These are phyloP conservation scores for Hydrolagus affinis DNA, from an alignment of 2,113 vertebrate species.

Conservation along the genomic window DNA sequence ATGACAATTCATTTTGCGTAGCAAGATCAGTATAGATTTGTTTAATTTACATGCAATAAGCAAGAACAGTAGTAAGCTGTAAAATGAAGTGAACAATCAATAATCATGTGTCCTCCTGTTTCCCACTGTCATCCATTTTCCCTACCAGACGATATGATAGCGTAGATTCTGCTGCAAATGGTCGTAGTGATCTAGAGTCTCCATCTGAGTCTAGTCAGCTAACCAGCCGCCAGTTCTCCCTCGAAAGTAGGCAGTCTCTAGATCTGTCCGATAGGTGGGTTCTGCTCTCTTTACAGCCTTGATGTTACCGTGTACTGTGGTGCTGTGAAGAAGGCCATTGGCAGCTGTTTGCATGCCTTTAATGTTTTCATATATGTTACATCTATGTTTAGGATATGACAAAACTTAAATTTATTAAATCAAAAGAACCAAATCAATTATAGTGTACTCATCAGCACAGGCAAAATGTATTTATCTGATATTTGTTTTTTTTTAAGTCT, in stretches of 20 bases:
- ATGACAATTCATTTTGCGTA: neutral
- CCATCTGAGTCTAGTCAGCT: conserved; percentile 46
- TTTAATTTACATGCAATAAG: neutral
- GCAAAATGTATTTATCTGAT: neutral
- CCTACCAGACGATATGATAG: conserved; percentile 40
- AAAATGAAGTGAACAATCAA: conserved; percentile 2
- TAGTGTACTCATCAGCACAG: neutral
- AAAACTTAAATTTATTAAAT: neutral
- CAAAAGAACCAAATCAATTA: neutral
- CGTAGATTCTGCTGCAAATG: conserved; percentile 44
- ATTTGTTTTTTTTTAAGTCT: neutral
- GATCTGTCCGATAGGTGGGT: conserved; percentile 45
- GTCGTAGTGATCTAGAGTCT: conserved; percentile 43
- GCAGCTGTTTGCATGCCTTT: neutral
- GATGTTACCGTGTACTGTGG: conserved; percentile 34
- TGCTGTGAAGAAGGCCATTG: conserved; percentile 20
- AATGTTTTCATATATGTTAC: conserved; percentile 20
- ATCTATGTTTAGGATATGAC: neutral
- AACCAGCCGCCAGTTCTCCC: conserved; percentile 47
- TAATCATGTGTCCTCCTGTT: conserved; percentile 34
- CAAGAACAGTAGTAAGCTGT: neutral
- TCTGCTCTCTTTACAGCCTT: conserved; percentile 33
- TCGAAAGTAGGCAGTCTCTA: conserved; percentile 47
- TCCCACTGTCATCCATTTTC: conserved; percentile 34
- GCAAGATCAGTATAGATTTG: neutral